phyloP scores from a whole-genome alignment of 2,888 invertebrate species.

The Nysson spinosus region DNA sequence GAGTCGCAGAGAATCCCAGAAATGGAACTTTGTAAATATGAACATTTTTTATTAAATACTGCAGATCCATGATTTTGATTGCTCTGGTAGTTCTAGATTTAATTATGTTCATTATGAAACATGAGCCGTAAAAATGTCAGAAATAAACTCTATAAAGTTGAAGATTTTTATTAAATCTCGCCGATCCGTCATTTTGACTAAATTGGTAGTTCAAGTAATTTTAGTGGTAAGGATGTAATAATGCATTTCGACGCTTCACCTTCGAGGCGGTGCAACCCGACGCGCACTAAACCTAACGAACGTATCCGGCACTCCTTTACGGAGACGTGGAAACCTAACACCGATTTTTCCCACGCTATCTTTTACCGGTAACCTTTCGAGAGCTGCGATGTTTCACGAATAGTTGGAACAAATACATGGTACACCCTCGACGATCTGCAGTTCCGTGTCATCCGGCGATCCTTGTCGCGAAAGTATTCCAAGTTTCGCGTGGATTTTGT shows the following conservation, averaged over 20 bases:
- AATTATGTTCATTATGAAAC: too few species aligned
- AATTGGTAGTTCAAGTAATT: background rate
- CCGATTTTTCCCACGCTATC: constrained; percentile 36
- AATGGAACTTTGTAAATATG: too few species aligned
- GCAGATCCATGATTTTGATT: too few species aligned
- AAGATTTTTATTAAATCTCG: too few species aligned
- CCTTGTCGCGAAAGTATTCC: constrained; percentile 17
- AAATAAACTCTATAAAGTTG: too few species aligned
- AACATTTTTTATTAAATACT: too few species aligned
- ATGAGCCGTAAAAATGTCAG: too few species aligned
- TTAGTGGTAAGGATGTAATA: background rate
- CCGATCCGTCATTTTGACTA: too few species aligned
- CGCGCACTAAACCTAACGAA: constrained; percentile 10
- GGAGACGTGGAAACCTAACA: background rate
- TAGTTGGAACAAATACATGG: background rate
- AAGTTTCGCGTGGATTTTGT: constrained; percentile 12
- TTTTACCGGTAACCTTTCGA: constrained; percentile 15
- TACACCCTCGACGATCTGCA: background rate
- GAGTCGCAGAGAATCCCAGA: too few species aligned
- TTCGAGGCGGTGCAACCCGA: constrained; percentile 24
- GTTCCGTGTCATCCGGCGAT: constrained; percentile 14
- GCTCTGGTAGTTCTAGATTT: too few species aligned
- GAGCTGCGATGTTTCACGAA: background rate
- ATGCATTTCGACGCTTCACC: background rate
- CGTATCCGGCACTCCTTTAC: constrained; percentile 16